These are phyloP conservation scores for Tribolium castaneum DNA, from an alignment of 1,140 invertebrate species.

Conservation along the genomic window DNA sequence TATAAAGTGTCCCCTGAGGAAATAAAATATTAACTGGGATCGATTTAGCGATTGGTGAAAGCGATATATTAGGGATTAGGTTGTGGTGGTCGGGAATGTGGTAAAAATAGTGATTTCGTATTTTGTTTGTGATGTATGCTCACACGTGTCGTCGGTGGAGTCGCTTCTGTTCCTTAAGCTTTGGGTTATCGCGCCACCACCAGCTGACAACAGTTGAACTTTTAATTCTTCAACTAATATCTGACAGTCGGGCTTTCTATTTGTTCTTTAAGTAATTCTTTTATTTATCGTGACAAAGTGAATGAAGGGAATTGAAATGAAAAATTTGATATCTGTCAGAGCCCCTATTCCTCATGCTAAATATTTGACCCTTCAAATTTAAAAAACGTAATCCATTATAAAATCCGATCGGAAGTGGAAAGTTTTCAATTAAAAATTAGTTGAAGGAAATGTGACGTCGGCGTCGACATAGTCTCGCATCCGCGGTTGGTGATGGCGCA, in stretches of 20 bases:
- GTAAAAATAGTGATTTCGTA: not conserved
- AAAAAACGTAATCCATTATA: constrained; percentile 45
- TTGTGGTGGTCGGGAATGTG: not conserved
- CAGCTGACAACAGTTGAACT: constrained; percentile 54
- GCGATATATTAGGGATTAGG: not conserved
- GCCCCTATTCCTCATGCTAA: constrained; percentile 40
- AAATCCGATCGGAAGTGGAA: constrained; percentile 34
- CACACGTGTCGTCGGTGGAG: constrained; percentile 26
- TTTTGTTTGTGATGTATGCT: constrained; percentile 28
- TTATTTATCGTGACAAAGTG: constrained; percentile 51
- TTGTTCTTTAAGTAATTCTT: constrained; percentile 51
- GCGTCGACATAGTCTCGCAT: not conserved
- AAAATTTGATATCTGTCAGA: constrained; percentile 54
- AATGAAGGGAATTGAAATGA: constrained; percentile 50
- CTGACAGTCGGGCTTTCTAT: constrained; percentile 51
- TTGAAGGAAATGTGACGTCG: constrained; percentile 32
- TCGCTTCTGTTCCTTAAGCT: constrained; percentile 33
- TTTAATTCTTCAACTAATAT: constrained; percentile 56
- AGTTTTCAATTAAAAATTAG: constrained; percentile 44
- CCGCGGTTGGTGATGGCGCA: constrained; percentile 19
- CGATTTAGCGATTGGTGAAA: not conserved
- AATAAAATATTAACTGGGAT: not conserved
- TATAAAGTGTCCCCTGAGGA: not conserved
- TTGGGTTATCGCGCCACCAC: constrained; percentile 49
- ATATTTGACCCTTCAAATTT: constrained; percentile 51